Evolutionary conservation across 1,140 invertebrate species (phyloP).

Genomic region (Nebria ingens): DNA sequence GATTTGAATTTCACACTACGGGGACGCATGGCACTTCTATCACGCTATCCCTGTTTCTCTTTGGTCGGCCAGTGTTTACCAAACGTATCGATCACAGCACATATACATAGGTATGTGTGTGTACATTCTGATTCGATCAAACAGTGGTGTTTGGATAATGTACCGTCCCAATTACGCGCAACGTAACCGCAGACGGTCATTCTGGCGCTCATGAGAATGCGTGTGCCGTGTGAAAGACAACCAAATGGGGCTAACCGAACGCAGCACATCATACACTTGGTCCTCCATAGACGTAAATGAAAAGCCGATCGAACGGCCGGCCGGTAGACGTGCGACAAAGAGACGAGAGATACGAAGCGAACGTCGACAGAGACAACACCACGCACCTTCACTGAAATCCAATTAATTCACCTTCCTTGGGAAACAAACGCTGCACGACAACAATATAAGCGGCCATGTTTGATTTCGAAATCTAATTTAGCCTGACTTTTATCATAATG

Average conservation of each 20-base stretch:
- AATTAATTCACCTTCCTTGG: slow-evolving; percentile 23
- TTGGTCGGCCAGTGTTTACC: not conserved
- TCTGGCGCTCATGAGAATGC: not conserved
- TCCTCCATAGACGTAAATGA: too few relatives aligned
- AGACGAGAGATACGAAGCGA: not conserved
- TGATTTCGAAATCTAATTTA: slow-evolving; percentile 17
- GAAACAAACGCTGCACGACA: slow-evolving; percentile 21
- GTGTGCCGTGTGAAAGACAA: too few relatives aligned
- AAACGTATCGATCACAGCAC: not conserved
- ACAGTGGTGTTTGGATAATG: not conserved
- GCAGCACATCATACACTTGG: too few relatives aligned
- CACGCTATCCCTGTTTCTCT: too few relatives aligned
- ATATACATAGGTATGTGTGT: too few relatives aligned
- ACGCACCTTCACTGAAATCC: slow-evolving; percentile 15
- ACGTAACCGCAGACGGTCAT: not conserved
- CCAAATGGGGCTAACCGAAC: too few relatives aligned
- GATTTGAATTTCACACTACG: not conserved
- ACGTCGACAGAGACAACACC: not conserved
- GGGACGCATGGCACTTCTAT: too few relatives aligned
- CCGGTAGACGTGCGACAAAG: not conserved
- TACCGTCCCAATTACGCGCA: not conserved
- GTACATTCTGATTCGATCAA: not conserved
- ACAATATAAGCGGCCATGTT: slow-evolving; percentile 17
- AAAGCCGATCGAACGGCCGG: not conserved
- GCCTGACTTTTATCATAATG: slow-evolving; percentile 16